Conservation (phyloP, 1,140 invertebrate genomes). For the Cyclargus thomasi region DNA sequence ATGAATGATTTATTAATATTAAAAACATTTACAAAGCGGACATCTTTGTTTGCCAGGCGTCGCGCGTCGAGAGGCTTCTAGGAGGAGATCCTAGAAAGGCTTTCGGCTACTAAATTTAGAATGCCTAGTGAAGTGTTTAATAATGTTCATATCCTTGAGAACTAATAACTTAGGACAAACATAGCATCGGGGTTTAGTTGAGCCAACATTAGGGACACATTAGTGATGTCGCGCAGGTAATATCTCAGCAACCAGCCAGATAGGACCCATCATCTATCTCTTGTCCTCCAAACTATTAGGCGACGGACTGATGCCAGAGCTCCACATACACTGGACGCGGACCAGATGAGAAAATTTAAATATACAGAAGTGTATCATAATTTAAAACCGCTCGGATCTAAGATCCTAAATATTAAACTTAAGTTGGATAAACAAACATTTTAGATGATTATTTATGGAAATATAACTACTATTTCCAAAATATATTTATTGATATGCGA, state of each 20-base stretch:
- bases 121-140: neutral
- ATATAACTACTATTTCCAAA: no score
- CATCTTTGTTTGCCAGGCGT: no score
- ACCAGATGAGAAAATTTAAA: slow-evolving; percentile 36
- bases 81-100: no score
- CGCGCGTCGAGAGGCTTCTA: no score
- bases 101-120: no score
- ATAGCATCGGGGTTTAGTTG: slow-evolving; percentile 15
- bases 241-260: slow-evolving; percentile 32
- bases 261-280: slow-evolving; percentile 26
- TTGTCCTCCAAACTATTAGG: slow-evolving; percentile 19
- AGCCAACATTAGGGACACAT: slow-evolving; percentile 43
- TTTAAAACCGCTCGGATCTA: neutral
- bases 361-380: slow-evolving; percentile 25
- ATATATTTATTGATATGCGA: no score
- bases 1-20: no score
- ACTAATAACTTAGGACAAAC: slow-evolving; percentile 1
- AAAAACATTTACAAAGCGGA: no score
- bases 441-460: no score
- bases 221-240: slow-evolving; percentile 40
- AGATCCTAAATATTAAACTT: neutral
- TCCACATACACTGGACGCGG: slow-evolving; percentile 28
- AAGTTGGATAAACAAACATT: no score
- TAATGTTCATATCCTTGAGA: neutral
- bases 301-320: slow-evolving; percentile 27